Conservation (phyloP, 2,113 vertebrate genomes). For the Crotalus horridus region DNA sequence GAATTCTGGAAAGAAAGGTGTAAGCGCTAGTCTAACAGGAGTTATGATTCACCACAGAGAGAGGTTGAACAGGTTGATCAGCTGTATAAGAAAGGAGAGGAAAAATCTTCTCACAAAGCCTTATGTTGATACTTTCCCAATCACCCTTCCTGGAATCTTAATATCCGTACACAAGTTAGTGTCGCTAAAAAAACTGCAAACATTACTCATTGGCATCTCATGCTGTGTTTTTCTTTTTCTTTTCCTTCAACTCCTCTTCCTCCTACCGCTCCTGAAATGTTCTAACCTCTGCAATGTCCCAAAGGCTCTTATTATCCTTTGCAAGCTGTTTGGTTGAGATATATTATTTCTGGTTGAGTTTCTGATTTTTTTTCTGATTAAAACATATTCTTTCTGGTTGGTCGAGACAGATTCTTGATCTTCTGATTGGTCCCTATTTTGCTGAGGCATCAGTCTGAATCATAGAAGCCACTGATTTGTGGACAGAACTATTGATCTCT, state of each 20-base stretch:
- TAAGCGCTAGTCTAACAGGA: background rate
- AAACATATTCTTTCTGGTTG: background rate
- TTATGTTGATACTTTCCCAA: background rate
- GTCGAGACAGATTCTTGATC: background rate
- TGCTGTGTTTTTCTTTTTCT: background rate
- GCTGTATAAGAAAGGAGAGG: background rate
- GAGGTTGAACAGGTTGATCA: background rate
- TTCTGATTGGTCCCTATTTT: background rate
- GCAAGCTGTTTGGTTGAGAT: background rate
- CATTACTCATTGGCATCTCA: background rate
- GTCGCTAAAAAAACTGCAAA: background rate
- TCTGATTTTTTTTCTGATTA: background rate
- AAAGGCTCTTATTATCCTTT: background rate
- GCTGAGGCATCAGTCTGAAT: background rate
- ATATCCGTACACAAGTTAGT: background rate
- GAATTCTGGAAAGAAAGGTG: background rate
- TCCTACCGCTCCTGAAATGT: background rate
- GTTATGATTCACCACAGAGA: background rate
- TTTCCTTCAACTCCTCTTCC: background rate
- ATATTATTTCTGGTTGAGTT: background rate
- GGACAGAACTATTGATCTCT: background rate
- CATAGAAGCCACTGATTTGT: background rate
- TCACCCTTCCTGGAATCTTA: background rate
- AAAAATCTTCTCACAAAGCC: background rate
- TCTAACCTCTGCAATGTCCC: background rate